phyloP scores from a whole-genome alignment of 2,113 vertebrate genomes.

The Psophia crepitans region DNA sequence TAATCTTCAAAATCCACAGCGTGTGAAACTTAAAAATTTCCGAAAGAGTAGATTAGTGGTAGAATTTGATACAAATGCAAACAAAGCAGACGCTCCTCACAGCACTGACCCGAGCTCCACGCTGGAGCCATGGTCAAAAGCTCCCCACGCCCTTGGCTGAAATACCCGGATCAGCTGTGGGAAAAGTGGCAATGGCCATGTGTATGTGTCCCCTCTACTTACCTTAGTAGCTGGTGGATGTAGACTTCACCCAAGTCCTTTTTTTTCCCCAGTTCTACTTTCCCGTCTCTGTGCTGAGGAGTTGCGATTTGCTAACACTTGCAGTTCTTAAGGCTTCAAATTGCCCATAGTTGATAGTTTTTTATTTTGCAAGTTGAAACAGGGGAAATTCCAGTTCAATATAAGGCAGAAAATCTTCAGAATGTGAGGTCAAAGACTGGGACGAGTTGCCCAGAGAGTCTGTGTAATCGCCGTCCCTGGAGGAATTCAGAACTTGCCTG shows the following conservation, averaged over 20 bases:
- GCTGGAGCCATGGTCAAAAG: neutral
- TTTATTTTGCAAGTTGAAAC: conserved; percentile 42
- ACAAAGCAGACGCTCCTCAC: rapidly evolving
- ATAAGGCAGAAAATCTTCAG: neutral
- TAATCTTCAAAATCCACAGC: conserved; percentile 29
- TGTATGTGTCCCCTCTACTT: neutral
- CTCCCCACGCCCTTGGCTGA: neutral
- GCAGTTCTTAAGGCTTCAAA: neutral
- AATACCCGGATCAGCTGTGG: neutral
- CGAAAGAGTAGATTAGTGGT: neutral
- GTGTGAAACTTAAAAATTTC: conserved; percentile 15
- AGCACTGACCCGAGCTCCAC: neutral
- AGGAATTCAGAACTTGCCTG: conserved; percentile 31
- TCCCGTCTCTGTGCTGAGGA: rapidly evolving
- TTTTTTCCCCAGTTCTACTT: neutral
- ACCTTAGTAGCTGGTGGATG: neutral
- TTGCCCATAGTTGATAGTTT: neutral
- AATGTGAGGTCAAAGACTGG: conserved; percentile 19
- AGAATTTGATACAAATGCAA: neutral
- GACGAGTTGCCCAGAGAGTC: neutral
- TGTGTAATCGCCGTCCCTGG: neutral
- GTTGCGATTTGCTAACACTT: neutral
- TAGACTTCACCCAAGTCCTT: neutral
- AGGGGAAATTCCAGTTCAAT: conserved; percentile 24
- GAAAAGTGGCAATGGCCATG: neutral